Evolutionary conservation across 1,140 invertebrate species (phyloP).

Genomic region (Temnothorax curvispinosus): DNA sequence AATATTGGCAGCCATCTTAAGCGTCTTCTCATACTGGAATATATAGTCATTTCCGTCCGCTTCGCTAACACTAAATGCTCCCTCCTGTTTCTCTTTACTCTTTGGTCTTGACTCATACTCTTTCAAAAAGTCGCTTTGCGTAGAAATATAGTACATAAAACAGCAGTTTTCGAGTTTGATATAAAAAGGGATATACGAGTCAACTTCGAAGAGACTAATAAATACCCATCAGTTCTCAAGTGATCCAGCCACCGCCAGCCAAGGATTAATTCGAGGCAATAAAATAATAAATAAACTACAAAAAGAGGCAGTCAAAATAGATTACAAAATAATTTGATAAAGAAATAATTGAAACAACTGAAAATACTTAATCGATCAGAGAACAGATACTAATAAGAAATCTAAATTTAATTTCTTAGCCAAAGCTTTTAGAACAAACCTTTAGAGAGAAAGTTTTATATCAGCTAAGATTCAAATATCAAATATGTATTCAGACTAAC

Average conservation of each 20-base stretch:
- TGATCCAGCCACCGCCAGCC: not conserved
- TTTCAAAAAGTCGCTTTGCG: too few relatives aligned
- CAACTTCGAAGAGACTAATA: not conserved
- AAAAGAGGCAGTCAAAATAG: not conserved
- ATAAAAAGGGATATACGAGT: too few relatives aligned
- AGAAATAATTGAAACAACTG: not conserved
- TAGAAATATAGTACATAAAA: too few relatives aligned
- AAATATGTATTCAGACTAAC: not conserved
- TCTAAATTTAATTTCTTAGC: not conserved
- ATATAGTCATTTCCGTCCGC: too few relatives aligned
- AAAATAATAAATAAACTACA: not conserved
- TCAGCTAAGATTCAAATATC: not conserved
- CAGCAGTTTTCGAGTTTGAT: too few relatives aligned
- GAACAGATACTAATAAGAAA: slow-evolving; percentile 23
- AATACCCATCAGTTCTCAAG: not conserved
- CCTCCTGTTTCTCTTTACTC: too few relatives aligned
- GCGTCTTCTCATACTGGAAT: too few relatives aligned
- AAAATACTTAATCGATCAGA: slow-evolving; percentile 22
- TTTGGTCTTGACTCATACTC: too few relatives aligned
- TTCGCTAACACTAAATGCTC: too few relatives aligned
- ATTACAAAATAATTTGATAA: slow-evolving; percentile 11
- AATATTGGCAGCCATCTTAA: too few relatives aligned
- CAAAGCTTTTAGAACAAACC: slow-evolving; percentile 38
- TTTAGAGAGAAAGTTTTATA: not conserved
- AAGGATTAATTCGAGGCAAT: not conserved